Percentiles rank a stretch among this genome's conserved stretches.
Evolutionary conservation across 2,888 invertebrate genomes (phyloP).

Genomic region (Papilio elwesi): DNA sequence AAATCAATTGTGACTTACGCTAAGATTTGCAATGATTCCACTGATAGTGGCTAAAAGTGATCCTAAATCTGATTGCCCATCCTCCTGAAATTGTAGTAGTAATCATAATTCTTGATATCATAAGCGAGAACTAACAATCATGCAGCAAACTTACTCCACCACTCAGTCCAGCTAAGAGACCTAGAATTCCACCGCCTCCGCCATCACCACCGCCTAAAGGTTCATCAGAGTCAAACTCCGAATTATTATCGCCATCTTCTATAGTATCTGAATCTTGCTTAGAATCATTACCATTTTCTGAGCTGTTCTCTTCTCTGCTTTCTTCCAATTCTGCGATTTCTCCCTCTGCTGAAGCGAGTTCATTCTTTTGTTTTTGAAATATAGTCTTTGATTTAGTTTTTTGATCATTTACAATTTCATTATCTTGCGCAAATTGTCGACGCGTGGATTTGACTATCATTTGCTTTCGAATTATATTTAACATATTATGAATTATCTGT

Average conservation of each 20-base stretch:
- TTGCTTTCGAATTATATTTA: constrained; percentile 40
- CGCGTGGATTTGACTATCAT: constrained; percentile 46
- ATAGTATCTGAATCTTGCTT: constrained; percentile 55
- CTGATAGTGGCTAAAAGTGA: constrained; percentile 74
- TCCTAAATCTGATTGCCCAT: constrained; percentile 78
- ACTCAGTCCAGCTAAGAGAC: constrained; percentile 74
- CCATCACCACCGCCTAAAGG: constrained; percentile 73
- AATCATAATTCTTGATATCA: not conserved
- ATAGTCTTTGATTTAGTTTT: constrained; percentile 54
- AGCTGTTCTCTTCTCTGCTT: constrained; percentile 49
- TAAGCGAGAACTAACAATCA: constrained; percentile 2
- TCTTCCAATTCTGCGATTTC: constrained; percentile 51
- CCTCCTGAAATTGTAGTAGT: constrained; percentile 62
- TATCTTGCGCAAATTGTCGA: constrained; percentile 57
- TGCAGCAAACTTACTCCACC: constrained; percentile 67
- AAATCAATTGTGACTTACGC: constrained; percentile 65
- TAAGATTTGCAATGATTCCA: constrained; percentile 74
- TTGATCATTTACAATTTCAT: constrained; percentile 62
- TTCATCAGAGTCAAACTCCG: constrained; percentile 70
- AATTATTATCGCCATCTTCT: constrained; percentile 51
- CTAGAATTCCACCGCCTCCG: constrained; percentile 76
- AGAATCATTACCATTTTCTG: constrained; percentile 45
- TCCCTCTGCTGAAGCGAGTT: constrained; percentile 48
- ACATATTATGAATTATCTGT: not conserved
- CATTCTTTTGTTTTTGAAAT: constrained; percentile 57